Evolutionary conservation across 2,888 invertebrate genomes (phyloP).

Genomic region (Drosophila paucipuncta): DNA sequence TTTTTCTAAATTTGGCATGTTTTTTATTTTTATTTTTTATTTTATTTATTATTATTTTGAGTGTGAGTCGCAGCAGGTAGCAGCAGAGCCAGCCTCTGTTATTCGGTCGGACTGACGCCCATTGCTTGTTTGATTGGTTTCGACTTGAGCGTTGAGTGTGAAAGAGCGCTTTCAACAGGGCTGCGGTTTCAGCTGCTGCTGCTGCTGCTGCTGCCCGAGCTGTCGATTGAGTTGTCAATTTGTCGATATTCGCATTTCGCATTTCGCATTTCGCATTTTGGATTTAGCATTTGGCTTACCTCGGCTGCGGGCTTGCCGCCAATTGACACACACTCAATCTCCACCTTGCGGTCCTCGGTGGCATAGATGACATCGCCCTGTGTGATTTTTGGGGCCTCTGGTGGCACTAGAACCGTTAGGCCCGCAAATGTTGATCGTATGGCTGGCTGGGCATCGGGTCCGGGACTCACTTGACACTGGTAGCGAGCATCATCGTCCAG

Average conservation of each 20-base stretch:
- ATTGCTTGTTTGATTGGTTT: conserved; percentile 57
- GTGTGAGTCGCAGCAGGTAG: background rate
- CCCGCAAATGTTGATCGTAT: conserved; percentile 94
- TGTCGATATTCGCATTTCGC: background rate
- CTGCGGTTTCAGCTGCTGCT: conserved; percentile 41
- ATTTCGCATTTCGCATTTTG: background rate
- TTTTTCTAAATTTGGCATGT: background rate
- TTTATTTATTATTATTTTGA: background rate
- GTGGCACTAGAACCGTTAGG: conserved; percentile 95
- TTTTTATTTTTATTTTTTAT: background rate
- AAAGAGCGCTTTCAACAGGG: conserved; percentile 45
- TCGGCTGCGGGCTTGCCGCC: conserved; percentile 98
- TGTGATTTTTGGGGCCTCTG: conserved; percentile 94
- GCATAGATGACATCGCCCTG: conserved; percentile 94
- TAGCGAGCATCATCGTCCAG: conserved; percentile 96
- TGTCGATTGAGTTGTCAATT: conserved; percentile 1
- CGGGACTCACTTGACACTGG: conserved; percentile 97
- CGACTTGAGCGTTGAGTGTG: conserved; percentile 25
- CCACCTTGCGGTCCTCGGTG: conserved; percentile 94
- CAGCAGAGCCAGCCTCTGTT: background rate
- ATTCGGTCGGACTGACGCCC: conserved; percentile 21
- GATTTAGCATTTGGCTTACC: conserved; percentile 86
- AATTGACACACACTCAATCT: conserved; percentile 95
- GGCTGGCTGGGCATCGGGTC: conserved; percentile 90
- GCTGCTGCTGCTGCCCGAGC: conserved; percentile 1